Conservation (phyloP, 2,113 vertebrate genomes). For the Rhizomys pruinosus region DNA sequence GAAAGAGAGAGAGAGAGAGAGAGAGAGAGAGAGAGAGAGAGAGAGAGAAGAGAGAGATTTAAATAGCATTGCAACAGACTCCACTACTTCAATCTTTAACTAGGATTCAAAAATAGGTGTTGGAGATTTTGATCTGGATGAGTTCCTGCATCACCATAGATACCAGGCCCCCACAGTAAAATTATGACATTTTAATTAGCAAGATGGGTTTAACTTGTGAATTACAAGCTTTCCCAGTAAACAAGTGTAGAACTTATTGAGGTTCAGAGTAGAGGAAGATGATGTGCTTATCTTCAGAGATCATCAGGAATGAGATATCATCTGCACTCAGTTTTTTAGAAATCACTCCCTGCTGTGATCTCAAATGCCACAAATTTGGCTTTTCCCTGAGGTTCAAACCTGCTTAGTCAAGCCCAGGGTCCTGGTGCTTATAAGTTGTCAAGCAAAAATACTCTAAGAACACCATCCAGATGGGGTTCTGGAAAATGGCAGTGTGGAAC, state of each 20-base stretch:
- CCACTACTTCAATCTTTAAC: slow-evolving; percentile 61
- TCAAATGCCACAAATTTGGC: not conserved
- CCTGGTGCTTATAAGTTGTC: not conserved
- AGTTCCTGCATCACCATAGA: slow-evolving; percentile 76
- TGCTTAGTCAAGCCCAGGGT: not conserved
- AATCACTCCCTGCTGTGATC: not conserved
- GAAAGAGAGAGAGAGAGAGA: too few relatives aligned
- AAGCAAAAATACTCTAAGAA: not conserved
- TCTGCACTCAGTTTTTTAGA: not conserved
- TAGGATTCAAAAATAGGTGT: slow-evolving; percentile 77
- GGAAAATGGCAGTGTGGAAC: not conserved
- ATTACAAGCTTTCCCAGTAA: slow-evolving; percentile 61
- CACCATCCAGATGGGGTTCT: not conserved
- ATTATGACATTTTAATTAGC: slow-evolving; percentile 78
- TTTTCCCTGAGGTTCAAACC: not conserved
- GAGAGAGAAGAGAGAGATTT: too few relatives aligned
- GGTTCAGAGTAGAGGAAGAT: not conserved
- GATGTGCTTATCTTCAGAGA: slow-evolving; percentile 33
- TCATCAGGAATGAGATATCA: not conserved
- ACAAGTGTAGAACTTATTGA: slow-evolving; percentile 30
- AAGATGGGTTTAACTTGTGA: slow-evolving; percentile 71
- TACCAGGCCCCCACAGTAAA: slow-evolving; percentile 76
- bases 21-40: too few relatives aligned
- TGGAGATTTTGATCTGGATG: slow-evolving; percentile 73
- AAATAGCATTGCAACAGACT: slow-evolving; percentile 26